Base-by-base conservation (phyloP, 2,113 vertebrate genomes). In the Neopipo cinnamomea region DNA sequence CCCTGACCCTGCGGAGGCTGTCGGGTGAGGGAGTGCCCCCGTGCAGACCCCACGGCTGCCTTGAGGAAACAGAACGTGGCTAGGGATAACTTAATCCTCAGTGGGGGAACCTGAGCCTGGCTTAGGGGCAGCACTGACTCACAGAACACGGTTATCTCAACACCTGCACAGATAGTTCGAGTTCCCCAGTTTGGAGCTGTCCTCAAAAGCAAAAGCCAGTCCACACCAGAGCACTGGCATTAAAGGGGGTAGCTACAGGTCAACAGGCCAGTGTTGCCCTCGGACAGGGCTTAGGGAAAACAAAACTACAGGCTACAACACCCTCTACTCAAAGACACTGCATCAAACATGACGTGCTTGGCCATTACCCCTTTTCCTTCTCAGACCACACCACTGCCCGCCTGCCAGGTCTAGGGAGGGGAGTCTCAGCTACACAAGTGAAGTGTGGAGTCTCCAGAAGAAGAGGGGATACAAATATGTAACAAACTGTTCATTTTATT, bases 401-500 rank as follows among this genome's bases (percentile, higher is more conserved):
- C 46, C 66, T 74, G 66, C 46, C 37, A 47, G 7, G 2, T 33
- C 39, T 27, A 33, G 33, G 68, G 12, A 53, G 71, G 42, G 81
- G 35, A 68, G 44, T 19, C 90, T 90, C 20, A 11, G 75, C 88
- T 66, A 75, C 89, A 28, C 37, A 56, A 63, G 8, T 7, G 23
- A 66, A 41, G 46, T 37, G 80, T 1, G 1, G 71, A 76, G 58
- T 44, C 93, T 96, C 89, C 47, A 16, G 81, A 93, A 89, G 91
- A 94, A 39, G 49, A 92, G 89, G 84, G 72, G 93, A 95, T 94
- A 95, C 93, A 85, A 71, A 94, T 85, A 75, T 1, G 41, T 91
- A 75, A 85, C 39, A 3, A 87, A 93, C 47, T 66, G 85, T 81
- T 94, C 30, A 72, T 62, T 97, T 97, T 97, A 97, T 96, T 97